phyloP scores from a whole-genome alignment of 2,888 invertebrate genomes.

The Drosophila borealis region DNA sequence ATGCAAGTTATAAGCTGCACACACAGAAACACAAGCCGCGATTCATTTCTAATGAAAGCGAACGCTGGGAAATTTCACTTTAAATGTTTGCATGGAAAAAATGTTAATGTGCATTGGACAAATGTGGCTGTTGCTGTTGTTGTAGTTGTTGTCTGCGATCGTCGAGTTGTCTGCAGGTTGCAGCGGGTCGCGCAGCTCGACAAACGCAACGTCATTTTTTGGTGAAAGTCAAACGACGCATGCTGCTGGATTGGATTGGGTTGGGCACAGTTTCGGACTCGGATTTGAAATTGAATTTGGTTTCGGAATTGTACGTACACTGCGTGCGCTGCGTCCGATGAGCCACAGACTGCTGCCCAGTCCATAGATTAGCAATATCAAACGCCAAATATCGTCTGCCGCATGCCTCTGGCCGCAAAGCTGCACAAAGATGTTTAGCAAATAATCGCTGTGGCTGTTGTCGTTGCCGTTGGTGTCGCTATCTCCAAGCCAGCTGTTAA shows the following conservation, averaged over 20 bases:
- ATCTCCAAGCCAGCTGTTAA: slow-evolving; percentile 39
- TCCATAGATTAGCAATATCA: slow-evolving; percentile 78
- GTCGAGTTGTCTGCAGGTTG: slow-evolving; percentile 62
- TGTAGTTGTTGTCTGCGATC: slow-evolving; percentile 19
- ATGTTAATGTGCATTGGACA: slow-evolving; percentile 73
- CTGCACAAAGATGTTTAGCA: slow-evolving; percentile 62
- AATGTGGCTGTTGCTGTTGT: slow-evolving; percentile 56
- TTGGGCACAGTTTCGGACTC: slow-evolving; percentile 39
- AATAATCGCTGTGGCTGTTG: slow-evolving; percentile 50
- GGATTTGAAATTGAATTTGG: slow-evolving; percentile 37
- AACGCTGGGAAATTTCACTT: slow-evolving; percentile 74
- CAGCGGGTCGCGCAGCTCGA: slow-evolving; percentile 51
- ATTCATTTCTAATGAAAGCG: slow-evolving; percentile 78
- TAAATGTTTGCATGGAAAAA: slow-evolving; percentile 63
- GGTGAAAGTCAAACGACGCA: slow-evolving; percentile 67
- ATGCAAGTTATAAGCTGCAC: slow-evolving; percentile 39
- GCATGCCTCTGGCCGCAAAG: slow-evolving; percentile 60
- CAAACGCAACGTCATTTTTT: slow-evolving; percentile 74
- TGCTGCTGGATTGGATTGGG: slow-evolving; percentile 35
- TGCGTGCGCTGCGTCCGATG: slow-evolving; percentile 72
- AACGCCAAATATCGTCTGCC: slow-evolving; percentile 75
- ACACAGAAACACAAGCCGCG: slow-evolving; percentile 7
- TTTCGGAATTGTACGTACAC: slow-evolving; percentile 66
- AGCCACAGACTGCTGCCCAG: slow-evolving; percentile 66
- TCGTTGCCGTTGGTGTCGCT: slow-evolving; percentile 5